Percentiles rank a stretch among this genome's conserved stretches.
Evolutionary conservation across 2,797 vertebrate genomes (phyloP).

Genomic region (Gymnothorax javanicus): DNA sequence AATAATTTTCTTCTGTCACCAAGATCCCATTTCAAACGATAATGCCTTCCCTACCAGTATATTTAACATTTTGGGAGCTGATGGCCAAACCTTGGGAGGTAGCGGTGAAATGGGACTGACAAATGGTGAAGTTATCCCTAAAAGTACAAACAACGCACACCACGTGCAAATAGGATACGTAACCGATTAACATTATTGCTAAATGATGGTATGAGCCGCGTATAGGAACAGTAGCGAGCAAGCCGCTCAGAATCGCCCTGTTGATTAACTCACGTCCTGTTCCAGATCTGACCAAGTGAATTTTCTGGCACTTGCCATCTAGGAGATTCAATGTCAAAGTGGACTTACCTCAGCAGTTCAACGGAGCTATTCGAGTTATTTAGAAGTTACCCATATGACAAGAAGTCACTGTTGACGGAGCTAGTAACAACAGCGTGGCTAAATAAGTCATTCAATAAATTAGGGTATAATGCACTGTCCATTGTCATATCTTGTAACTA

Average conservation of each 20-base stretch:
- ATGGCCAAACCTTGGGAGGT: neutral
- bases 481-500: neutral
- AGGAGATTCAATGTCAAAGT: neutral
- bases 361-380: neutral
- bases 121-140: neutral
- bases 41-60: neutral
- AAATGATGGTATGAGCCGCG: too few species aligned
- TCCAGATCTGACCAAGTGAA: neutral
- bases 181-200: neutral
- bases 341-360: neutral
- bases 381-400: neutral
- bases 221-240: neutral
- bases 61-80: neutral
- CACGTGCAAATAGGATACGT: neutral
- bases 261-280: neutral
- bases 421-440: neutral
- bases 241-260: neutral
- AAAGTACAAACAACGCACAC: neutral
- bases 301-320: neutral
- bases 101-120: too few species aligned
- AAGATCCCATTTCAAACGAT: neutral
- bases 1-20: neutral
- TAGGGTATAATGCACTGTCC: neutral
- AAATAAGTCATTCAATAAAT: neutral
- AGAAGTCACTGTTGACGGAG: neutral